These are phyloP conservation scores for Bellardia pandia DNA, from an alignment of 2,888 invertebrate genomes.

Conservation along the genomic window DNA sequence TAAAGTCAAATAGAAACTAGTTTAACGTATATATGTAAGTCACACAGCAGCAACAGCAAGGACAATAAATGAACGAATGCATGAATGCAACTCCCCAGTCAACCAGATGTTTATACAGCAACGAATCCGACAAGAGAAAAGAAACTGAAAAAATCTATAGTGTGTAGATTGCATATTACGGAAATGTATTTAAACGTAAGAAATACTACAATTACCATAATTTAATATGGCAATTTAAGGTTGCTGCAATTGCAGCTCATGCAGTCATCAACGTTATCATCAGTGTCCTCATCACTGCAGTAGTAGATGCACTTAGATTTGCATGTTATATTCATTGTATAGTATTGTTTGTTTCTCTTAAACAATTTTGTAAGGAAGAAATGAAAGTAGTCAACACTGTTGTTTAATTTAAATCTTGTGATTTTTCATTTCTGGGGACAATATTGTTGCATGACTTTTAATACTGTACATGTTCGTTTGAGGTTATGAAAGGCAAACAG, in stretches of 20 bases:
- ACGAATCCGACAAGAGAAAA: not conserved
- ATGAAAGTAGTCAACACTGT: slow-evolving; percentile 21
- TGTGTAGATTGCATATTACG: slow-evolving; percentile 20
- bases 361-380: not conserved
- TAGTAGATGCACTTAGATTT: not conserved
- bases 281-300: not conserved
- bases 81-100: slow-evolving; percentile 1
- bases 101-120: not conserved
- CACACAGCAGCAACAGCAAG: not conserved
- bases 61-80: not conserved
- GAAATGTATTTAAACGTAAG: slow-evolving; percentile 64
- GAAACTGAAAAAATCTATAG: not conserved
- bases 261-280: not conserved
- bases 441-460: slow-evolving; percentile 29
- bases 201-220: slow-evolving; percentile 66
- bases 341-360: not conserved
- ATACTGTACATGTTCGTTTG: slow-evolving; percentile 31
- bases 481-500: slow-evolving; percentile 37
- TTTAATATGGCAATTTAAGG: slow-evolving; percentile 69
- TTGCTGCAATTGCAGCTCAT: slow-evolving; percentile 32
- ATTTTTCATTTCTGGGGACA: slow-evolving; percentile 47
- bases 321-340: slow-evolving; percentile 10
- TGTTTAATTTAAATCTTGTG: slow-evolving; percentile 56
- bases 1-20: not conserved
- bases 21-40: not conserved